Conservation (phyloP, 2,797 vertebrate species). For the Petrocephalus schoutedeni region DNA sequence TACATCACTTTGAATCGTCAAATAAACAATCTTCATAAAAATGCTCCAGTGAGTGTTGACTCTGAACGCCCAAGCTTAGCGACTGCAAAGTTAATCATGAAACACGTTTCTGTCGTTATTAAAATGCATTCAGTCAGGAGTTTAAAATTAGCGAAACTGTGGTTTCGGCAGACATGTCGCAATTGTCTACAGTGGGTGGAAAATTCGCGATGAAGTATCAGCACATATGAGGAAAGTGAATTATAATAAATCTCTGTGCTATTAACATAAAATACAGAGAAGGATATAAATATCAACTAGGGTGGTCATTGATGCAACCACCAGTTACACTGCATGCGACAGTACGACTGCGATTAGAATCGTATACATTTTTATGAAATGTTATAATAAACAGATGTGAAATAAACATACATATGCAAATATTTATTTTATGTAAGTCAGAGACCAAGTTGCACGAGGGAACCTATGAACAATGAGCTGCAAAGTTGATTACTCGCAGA, state of each 20-base stretch:
- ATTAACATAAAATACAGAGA: background rate
- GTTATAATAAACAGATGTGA: background rate
- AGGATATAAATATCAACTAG: background rate
- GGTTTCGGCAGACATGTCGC: background rate
- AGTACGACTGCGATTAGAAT: background rate
- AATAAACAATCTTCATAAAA: slow-evolving; percentile 2
- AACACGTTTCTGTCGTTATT: background rate
- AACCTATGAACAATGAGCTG: background rate
- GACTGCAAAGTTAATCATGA: background rate
- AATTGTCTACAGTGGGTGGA: background rate
- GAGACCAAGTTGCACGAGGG: background rate
- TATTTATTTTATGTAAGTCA: background rate
- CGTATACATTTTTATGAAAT: background rate
- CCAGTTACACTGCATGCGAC: background rate
- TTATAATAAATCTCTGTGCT: background rate
- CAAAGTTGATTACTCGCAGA: background rate
- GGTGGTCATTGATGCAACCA: background rate
- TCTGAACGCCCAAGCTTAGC: background rate
- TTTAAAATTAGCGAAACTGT: background rate
- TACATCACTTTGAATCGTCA: background rate
- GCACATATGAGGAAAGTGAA: background rate
- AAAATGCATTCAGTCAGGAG: background rate
- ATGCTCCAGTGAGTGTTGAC: background rate
- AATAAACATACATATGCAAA: background rate
- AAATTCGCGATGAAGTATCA: background rate